phyloP scores from a whole-genome alignment of 1,140 invertebrate species.

The Drosophila littoralis region DNA sequence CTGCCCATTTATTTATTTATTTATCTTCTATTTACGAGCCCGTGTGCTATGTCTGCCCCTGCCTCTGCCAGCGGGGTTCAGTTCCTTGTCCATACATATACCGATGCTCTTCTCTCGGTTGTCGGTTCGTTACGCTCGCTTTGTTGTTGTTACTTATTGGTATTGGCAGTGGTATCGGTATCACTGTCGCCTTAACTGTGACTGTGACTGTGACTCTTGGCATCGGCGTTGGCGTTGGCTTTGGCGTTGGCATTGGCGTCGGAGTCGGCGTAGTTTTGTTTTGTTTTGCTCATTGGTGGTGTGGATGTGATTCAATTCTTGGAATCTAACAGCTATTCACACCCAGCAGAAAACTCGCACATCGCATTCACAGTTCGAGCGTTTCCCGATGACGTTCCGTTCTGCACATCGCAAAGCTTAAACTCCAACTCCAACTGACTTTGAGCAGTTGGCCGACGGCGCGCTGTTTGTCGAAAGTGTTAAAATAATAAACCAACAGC shows the following conservation, averaged over 20 bases:
- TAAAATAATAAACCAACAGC: conserved; percentile 77
- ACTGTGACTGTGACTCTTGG: conserved; percentile 5
- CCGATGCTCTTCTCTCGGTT: conserved; percentile 19
- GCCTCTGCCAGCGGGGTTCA: conserved; percentile 1
- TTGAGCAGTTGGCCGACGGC: conserved; percentile 53
- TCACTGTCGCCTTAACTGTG: conserved; percentile 41
- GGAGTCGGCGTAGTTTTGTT: conserved; percentile 34
- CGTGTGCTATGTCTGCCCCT: conserved; percentile 40
- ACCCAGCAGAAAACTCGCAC: conserved; percentile 81
- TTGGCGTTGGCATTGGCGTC: conserved; percentile 20
- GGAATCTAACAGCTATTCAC: conserved; percentile 84
- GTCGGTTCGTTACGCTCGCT: conserved; percentile 62
- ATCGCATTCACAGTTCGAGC: conserved; percentile 77
- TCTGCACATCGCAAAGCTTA: conserved; percentile 55
- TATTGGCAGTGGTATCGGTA: conserved; percentile 26
- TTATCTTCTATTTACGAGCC: conserved; percentile 80
- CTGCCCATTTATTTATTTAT: conserved; percentile 67
- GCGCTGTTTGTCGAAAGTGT: conserved; percentile 70
- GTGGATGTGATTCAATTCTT: conserved; percentile 73
- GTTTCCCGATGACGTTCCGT: conserved; percentile 76
- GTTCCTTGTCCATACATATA: conserved; percentile 26
- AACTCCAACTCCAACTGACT: conserved; percentile 49
- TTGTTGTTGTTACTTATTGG: conserved; percentile 62
- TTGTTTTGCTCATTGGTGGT: conserved; percentile 27
- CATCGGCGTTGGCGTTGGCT: conserved; percentile 15